Evolutionary conservation across 37 sponge, comb jelly and placozoan species (phyloP), one percentile per base, ranked within the genome.

Genomic region (Amphimedon queenslandica): DNA sequence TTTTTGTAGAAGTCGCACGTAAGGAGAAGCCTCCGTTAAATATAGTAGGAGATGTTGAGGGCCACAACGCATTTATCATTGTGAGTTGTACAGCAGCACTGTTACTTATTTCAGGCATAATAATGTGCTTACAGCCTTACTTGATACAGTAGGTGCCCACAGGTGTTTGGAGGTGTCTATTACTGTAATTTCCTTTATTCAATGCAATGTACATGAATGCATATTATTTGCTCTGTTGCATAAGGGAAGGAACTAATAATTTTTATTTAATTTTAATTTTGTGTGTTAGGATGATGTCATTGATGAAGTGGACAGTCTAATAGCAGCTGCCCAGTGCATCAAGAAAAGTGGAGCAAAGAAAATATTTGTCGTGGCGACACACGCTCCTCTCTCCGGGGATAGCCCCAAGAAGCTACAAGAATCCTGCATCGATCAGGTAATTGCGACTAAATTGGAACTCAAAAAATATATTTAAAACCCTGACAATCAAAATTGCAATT

Each of bases 21-120:
- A 84, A 91, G 61, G 80, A 82, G 74, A 84, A 84, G 47, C 90
- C 86, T 8, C 81, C 90, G 16, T 53, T 96, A 27, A 87, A 84
- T 67, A 67, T 92, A 27, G 90, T 98, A 40, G 96, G 99, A 27
- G 90, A 99, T 58, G 96, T 99, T 24, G 84, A 89, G 16, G 95
- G 90, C 0, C 82, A 78, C 55, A 81, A 91, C 55, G 92, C 93
- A 35, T 80, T 93, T 58, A 80, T 94, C 28, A 60, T 92, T 27
- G 96, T 95, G 29, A 89, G 90, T 72, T 24, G 24, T 25, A 1
- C 18, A 37, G n/a, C n/a, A n/a, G n/a, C n/a, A n/a, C n/a, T n/a
- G n/a, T n/a, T n/a, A n/a, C n/a, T n/a, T n/a, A n/a, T n/a, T n/a
- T n/a, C n/a, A n/a, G n/a, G n/a, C n/a, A n/a, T n/a, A n/a, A n/a